Evolutionary conservation across 2,888 invertebrate species (phyloP).

Genomic region (Cremastinae sp.): DNA sequence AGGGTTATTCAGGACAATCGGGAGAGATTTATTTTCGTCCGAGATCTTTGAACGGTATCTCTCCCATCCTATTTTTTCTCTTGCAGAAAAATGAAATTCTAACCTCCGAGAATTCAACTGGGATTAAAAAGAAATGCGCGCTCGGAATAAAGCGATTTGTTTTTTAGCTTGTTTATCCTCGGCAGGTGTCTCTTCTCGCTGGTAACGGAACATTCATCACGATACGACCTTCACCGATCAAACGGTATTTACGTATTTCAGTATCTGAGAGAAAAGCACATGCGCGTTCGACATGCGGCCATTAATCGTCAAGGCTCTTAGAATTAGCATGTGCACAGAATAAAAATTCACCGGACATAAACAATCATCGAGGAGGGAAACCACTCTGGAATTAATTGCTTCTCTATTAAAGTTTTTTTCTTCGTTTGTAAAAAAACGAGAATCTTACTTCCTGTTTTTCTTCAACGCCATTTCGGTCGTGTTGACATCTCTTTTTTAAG

Average conservation of each 20-base stretch:
- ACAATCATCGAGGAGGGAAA: slow-evolving; percentile 26
- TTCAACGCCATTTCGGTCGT: too few relatives aligned
- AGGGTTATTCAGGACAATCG: too few relatives aligned
- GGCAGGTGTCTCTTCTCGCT: slow-evolving; percentile 1
- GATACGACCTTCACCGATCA: slow-evolving; percentile 35
- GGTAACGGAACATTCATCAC: slow-evolving; percentile 26
- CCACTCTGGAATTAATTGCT: background rate
- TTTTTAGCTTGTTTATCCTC: slow-evolving; percentile 3
- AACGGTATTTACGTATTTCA: slow-evolving; percentile 26
- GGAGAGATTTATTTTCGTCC: too few relatives aligned
- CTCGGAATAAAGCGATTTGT: background rate
- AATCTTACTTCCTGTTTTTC: too few relatives aligned
- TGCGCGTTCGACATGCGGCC: slow-evolving; percentile 1
- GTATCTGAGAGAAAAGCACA: slow-evolving; percentile 5
- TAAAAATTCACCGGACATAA: slow-evolving; percentile 13
- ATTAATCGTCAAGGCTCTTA: slow-evolving; percentile 33
- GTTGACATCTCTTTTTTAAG: too few relatives aligned
- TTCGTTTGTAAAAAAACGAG: too few relatives aligned
- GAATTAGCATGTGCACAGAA: slow-evolving; percentile 12
- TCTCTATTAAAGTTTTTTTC: too few relatives aligned
- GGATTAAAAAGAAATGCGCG: background rate
- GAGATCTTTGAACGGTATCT: too few relatives aligned
- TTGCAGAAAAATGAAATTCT: too few relatives aligned
- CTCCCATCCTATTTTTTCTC: too few relatives aligned
- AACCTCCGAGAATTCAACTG: too few relatives aligned